Evolutionary conservation across 2,888 invertebrate genomes (phyloP).

Genomic region (Eilema griseolum): DNA sequence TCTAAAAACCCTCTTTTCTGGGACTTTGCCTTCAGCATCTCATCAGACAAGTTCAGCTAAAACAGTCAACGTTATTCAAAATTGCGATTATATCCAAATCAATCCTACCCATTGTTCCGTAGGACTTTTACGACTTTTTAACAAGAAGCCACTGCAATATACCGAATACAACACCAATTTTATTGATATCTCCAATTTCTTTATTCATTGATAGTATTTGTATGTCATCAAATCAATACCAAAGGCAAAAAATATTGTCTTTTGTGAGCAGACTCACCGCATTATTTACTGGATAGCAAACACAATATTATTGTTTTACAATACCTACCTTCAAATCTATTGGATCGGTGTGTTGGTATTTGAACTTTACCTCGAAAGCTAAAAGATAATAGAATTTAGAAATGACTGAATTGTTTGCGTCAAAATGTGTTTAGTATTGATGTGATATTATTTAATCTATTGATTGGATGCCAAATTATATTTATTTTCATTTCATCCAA

Average conservation of each 20-base stretch:
- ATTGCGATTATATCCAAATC: no score
- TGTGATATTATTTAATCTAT: not conserved
- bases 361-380: not conserved
- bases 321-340: not conserved
- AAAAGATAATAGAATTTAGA: not conserved
- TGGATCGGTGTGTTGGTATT: not conserved
- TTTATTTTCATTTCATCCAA: not conserved
- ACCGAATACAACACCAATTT: not conserved
- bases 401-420: not conserved
- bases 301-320: not conserved
- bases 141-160: no score
- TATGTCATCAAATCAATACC: not conserved
- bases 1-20: no score
- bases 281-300: conserved; percentile 1
- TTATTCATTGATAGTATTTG: not conserved
- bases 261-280: not conserved
- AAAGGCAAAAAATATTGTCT: not conserved
- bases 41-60: no score
- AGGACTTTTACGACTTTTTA: no score
- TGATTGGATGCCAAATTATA: not conserved
- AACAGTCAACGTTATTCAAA: no score
- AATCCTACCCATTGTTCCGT: no score
- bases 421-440: not conserved
- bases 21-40: no score
- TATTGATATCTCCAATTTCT: not conserved